A percentile compares a stretch with the other conserved stretches of the same genome.
Conservation (phyloP, 1,140 invertebrate species). For the Leptopilina boulardi region DNA sequence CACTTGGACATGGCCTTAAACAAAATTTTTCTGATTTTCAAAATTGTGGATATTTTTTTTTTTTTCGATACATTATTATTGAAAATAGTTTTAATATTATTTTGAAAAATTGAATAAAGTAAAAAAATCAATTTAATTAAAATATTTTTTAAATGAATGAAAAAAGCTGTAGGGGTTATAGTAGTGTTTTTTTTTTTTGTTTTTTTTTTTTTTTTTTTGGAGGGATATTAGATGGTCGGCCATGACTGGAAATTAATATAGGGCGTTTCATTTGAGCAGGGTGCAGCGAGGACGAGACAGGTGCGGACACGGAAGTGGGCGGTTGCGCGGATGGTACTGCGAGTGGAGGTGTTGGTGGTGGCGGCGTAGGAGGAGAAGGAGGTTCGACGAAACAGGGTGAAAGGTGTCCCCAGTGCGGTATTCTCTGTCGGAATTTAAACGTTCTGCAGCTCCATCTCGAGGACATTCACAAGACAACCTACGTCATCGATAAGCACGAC, state of each 20-base stretch:
- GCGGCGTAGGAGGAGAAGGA: constrained; percentile 56
- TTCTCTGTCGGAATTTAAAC: constrained; percentile 71
- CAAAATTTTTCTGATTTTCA: too few relatives aligned
- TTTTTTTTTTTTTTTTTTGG: too few relatives aligned
- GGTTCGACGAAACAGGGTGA: constrained; percentile 63
- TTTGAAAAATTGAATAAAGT: too few relatives aligned
- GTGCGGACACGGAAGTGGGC: constrained; percentile 72
- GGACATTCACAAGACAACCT: constrained; percentile 70
- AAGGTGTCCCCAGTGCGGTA: constrained; percentile 72
- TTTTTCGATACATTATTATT: too few relatives aligned
- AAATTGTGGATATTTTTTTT: too few relatives aligned
- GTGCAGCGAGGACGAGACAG: constrained; percentile 74
- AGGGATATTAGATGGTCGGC: not conserved
- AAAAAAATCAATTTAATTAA: too few relatives aligned
- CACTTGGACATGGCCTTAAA: too few relatives aligned
- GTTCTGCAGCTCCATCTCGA: constrained; percentile 72
- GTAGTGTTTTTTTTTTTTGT: too few relatives aligned
- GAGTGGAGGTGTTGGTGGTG: constrained; percentile 58
- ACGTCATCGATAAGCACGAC: constrained; percentile 72
- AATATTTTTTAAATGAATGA: too few relatives aligned
- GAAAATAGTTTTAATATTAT: too few relatives aligned
- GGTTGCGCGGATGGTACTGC: constrained; percentile 68
- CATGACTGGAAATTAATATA: constrained; percentile 32
- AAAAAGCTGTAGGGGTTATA: too few relatives aligned
- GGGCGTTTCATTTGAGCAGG: constrained; percentile 55